Evolutionary conservation across 2,797 vertebrate species (phyloP).

Genomic region (Mormyrus hasselquistii): DNA sequence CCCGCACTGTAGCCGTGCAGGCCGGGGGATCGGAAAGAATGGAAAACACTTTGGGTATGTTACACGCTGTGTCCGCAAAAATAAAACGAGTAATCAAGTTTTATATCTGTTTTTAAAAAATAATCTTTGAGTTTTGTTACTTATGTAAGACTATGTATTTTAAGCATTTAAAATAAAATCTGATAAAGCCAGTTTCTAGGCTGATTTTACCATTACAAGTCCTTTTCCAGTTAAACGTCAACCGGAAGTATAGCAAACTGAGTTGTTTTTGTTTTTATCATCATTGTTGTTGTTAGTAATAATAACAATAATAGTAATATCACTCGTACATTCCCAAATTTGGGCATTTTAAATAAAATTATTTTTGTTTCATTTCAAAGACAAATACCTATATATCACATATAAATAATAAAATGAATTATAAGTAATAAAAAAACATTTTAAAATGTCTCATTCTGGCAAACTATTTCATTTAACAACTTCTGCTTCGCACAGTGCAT

Average conservation of each 20-base stretch:
- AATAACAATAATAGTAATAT: background rate
- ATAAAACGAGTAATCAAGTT: background rate
- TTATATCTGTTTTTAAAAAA: background rate
- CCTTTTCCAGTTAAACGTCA: background rate
- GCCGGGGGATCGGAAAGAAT: slow-evolving; percentile 36
- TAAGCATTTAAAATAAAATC: background rate
- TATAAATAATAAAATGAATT: background rate
- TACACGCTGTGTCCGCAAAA: background rate
- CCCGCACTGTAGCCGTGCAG: slow-evolving; percentile 60
- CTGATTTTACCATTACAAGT: background rate
- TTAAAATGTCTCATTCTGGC: background rate
- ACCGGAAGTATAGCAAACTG: background rate
- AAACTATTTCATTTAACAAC: background rate
- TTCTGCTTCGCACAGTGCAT: background rate
- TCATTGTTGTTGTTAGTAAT: background rate
- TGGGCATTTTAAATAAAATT: background rate
- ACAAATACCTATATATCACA: background rate
- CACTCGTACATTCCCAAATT: background rate
- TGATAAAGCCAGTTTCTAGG: background rate
- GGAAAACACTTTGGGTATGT: background rate
- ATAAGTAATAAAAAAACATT: background rate
- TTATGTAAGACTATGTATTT: background rate
- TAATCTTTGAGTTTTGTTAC: background rate
- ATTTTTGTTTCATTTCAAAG: background rate
- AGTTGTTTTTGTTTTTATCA: background rate